Percentiles rank a stretch among this genome's conserved stretches.
Evolutionary conservation across 2,888 invertebrate species (phyloP).

Genomic region (Schizotus pectinicornis): DNA sequence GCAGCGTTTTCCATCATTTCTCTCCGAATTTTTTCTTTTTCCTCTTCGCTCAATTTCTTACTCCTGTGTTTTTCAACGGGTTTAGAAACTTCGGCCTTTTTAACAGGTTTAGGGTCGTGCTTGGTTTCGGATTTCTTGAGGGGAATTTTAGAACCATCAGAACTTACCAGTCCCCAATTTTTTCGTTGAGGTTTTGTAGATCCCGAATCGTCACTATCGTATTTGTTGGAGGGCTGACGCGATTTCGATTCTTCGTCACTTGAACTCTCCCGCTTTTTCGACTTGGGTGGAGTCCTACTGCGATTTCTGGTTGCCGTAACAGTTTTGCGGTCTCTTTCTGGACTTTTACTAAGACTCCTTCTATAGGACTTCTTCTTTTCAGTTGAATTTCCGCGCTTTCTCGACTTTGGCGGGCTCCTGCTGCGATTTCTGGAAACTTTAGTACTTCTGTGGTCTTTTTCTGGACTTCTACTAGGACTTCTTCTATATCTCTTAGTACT

Average conservation of each 20-base stretch:
- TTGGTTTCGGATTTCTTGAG: slow-evolving; percentile 33
- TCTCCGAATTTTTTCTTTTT: slow-evolving; percentile 71
- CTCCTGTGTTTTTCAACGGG: slow-evolving; percentile 40
- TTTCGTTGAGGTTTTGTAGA: slow-evolving; percentile 34
- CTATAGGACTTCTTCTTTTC: slow-evolving; percentile 3
- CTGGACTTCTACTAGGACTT: not conserved
- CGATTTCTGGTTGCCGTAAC: not conserved
- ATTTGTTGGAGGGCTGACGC: slow-evolving; percentile 25
- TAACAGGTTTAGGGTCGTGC: slow-evolving; percentile 20
- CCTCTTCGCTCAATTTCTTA: slow-evolving; percentile 64
- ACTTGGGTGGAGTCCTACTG: slow-evolving; percentile 11
- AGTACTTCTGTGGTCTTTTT: slow-evolving; percentile 21
- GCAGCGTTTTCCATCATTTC: slow-evolving; percentile 87
- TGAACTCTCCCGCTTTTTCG: slow-evolving; percentile 9
- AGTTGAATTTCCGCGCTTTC: slow-evolving; percentile 6
- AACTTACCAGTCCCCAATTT: slow-evolving; percentile 55
- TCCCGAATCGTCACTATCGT: slow-evolving; percentile 42
- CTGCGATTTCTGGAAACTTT: slow-evolving; percentile 11
- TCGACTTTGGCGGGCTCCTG: not conserved
- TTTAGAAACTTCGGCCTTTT: slow-evolving; percentile 27
- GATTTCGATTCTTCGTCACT: slow-evolving; percentile 30
- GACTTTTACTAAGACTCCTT: too few species aligned
- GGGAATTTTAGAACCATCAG: slow-evolving; percentile 54
- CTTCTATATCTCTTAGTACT: slow-evolving; percentile 35
- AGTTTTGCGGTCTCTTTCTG: slow-evolving; percentile 11